Base-by-base conservation (phyloP, 2,113 vertebrate genomes). In the Siphamia tubifer region DNA sequence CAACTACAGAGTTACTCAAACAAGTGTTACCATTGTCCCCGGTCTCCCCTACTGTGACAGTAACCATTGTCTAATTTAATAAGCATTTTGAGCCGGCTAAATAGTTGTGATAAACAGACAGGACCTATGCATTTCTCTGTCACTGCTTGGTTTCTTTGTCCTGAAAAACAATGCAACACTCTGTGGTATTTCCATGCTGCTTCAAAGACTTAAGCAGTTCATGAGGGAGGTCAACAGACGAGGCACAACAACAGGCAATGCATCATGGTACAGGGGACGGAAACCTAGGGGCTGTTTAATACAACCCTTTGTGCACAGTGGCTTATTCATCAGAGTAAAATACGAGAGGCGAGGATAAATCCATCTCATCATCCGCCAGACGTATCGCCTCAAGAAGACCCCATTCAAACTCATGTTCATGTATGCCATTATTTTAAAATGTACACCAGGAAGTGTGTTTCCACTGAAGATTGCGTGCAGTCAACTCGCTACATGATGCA, bases 321-420 rank as follows among this genome's bases (percentile, higher is more conserved):
- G 72, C 74, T 67, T 70, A 80, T 79, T 85, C 70, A 72, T 74
- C 74, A 79, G 54, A 34, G 58, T 43, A 61, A 79, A 76, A 62
- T 5, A 25, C 38, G 10, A 73, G 30, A 60, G 36, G 74, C 38
- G 21, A 74, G 35, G 19, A 76, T 47, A 58, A 75, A 82, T 76
- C 66, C 54, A 63, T 77, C 71, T 86, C 54, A 85, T 87, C 73
- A 71, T 75, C 66, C 68, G 51, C 42, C 72, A 85, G 65, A 84
- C 81, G 61, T 16, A 79, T 48, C 1, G 63, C 75, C 62, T 64
- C 54, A 53, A 83, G 76, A 42, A 71, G 47, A 58, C 28, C 62
- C 15, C 39, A 31, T 74, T 68, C 64, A 32, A 64, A 63, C 62
- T 78, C 61, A 36, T 71, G 57, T 67, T 83, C 60, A 62, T 74